Base-by-base conservation (phyloP, 2,797 vertebrate genomes). In the Aselliscus stoliczkanus region DNA sequence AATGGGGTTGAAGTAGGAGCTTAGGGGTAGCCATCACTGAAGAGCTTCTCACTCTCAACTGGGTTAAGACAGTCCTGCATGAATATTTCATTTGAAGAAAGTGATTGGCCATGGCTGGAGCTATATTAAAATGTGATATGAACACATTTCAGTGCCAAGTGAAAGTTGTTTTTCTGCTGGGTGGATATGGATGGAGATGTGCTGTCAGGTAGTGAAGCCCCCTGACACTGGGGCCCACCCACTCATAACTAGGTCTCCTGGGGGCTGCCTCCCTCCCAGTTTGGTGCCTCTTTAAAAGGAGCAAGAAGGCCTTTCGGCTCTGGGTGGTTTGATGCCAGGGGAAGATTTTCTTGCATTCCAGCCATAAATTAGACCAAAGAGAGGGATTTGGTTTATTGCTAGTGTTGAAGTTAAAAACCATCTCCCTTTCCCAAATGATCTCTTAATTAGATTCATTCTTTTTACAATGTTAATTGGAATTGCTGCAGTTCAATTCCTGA, bases 381-480 rank as follows among this genome's bases (percentile, higher is more conserved):
- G 85, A 89, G 86, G 58, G 56, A 50, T 95, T 86, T 76, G 27
- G 25, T 94, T 95, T 77, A 77, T 91, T 88, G 82, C 75, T 89
- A 21, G 58, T 25, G 8, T 60, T 76, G 47, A 77, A 95, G 77
- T 95, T 92, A 80, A 88, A 96, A 96, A 77, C 54, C 37, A 15
- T 60, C 82, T 79, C 15, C 34, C 80, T 73, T 89, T 91, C 88
- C 83, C 79, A 47, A 72, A 37, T 65, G 64, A 9, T 60, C 44
- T 93, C 70, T 95, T 97, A 89, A 96, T 97, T 94, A 91, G 83
- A 60, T 91, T 81, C 88, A 90, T 97, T 96, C 73, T 91, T 96
- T 97, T 88, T 69, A 76, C 91, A 96, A 73, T 94, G 88, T 95
- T 97, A 93, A 90, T 92, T 95, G 93, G 44, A 92, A 88, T 88